A percentile compares a stretch with the other conserved stretches of the same genome.
Evolutionary conservation across 2,888 invertebrate genomes (phyloP).

Genomic region (Hirtodrosophila confusa): DNA sequence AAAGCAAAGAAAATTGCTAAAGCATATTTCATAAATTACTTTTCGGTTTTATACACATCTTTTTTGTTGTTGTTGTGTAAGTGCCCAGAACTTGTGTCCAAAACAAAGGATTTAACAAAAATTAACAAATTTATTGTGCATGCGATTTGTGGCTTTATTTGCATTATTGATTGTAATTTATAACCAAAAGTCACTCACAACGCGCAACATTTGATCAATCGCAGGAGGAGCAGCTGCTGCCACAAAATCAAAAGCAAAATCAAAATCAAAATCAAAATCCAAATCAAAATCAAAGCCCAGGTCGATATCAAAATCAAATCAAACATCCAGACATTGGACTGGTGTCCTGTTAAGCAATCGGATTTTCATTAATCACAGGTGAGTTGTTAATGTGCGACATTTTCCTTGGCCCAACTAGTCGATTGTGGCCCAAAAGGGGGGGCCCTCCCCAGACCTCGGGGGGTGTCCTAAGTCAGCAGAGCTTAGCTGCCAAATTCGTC

Average conservation of each 20-base stretch:
- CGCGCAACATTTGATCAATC: constrained; percentile 24
- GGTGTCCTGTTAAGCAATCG: constrained; percentile 33
- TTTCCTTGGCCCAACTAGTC: constrained; percentile 1
- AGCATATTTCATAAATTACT: constrained; percentile 37
- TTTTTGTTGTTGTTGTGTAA: constrained; percentile 14
- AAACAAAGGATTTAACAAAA: constrained; percentile 2
- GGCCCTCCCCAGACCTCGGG: no score
- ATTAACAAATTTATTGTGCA: constrained; percentile 40
- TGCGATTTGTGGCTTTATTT: constrained; percentile 54
- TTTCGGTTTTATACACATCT: constrained; percentile 15
- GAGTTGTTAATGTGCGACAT: constrained; percentile 38
- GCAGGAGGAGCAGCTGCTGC: constrained; percentile 4
- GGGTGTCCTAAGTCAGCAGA: constrained; percentile 10
- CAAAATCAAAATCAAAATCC: constrained; percentile 4
- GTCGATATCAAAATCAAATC: constrained; percentile 1
- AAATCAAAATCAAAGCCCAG: constrained; percentile 2
- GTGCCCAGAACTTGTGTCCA: constrained; percentile 7
- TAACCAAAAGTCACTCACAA: constrained; percentile 30
- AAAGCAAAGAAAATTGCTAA: constrained; percentile 35
- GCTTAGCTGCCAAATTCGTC: neutral
- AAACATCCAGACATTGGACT: constrained; percentile 21
- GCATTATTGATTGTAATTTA: constrained; percentile 62
- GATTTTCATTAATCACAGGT: constrained; percentile 58
- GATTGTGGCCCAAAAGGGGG: no score
- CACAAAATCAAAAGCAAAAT: constrained; percentile 1